Evolutionary conservation across 2,888 invertebrate species (phyloP).

Genomic region (Merodon equestris): DNA sequence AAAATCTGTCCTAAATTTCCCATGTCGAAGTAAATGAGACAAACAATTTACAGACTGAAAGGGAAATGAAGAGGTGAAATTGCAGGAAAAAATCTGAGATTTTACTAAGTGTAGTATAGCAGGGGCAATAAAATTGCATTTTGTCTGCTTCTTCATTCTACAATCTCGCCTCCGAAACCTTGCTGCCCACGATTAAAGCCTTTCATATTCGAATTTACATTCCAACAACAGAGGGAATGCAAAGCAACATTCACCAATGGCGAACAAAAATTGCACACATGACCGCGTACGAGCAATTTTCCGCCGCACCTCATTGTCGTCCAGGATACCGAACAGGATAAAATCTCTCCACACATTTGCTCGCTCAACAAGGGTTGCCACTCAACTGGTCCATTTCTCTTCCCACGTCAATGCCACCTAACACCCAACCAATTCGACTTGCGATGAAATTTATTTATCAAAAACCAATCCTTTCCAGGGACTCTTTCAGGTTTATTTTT

Average conservation of each 20-base stretch:
- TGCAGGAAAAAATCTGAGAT: too few species aligned
- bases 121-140: not conserved
- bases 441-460: slow-evolving; percentile 54
- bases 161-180: slow-evolving; percentile 11
- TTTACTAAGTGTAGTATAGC: too few species aligned
- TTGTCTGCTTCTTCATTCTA: slow-evolving; percentile 16
- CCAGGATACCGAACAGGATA: slow-evolving; percentile 42
- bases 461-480: slow-evolving; percentile 23
- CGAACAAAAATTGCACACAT: slow-evolving; percentile 46
- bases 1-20: too few species aligned
- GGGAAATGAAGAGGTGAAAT: too few species aligned
- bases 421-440: slow-evolving; percentile 11
- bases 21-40: too few species aligned
- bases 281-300: slow-evolving; percentile 48
- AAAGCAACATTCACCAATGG: not conserved
- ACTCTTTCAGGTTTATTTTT: slow-evolving; percentile 24
- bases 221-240: slow-evolving; percentile 22
- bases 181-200: slow-evolving; percentile 39
- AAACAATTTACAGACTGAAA: too few species aligned
- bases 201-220: slow-evolving; percentile 43
- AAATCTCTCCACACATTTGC: slow-evolving; percentile 40
- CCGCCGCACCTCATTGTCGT: slow-evolving; percentile 9
- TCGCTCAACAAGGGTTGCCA: slow-evolving; percentile 4
- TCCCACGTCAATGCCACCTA: not conserved
- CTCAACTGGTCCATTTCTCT: slow-evolving; percentile 11